phyloP scores from a whole-genome alignment of 1,140 invertebrate genomes.

The Macrobrachium nipponense region DNA sequence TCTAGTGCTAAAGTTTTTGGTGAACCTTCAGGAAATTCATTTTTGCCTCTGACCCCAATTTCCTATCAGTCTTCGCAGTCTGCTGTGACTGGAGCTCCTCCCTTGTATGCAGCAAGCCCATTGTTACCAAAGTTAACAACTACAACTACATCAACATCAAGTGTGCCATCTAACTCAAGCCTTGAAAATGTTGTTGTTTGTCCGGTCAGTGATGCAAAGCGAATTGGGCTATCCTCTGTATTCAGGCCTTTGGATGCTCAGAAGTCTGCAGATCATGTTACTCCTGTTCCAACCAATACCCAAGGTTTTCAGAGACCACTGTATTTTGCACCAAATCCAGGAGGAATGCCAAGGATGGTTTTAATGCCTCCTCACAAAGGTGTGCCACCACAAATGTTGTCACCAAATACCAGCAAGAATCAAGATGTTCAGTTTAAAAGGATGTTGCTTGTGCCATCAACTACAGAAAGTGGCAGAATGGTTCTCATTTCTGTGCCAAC shows the following conservation, averaged over 20 bases:
- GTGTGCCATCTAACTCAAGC: background rate
- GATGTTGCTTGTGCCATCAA: conserved; percentile 42
- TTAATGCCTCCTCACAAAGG: conserved; percentile 31
- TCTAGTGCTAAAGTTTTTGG: conserved; percentile 46
- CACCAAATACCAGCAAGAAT: conserved; percentile 17
- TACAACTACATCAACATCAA: background rate
- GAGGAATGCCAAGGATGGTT: conserved; percentile 33
- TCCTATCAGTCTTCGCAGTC: too few relatives aligned
- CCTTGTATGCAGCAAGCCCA: background rate
- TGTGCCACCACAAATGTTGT: conserved; percentile 21
- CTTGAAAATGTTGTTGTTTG: background rate
- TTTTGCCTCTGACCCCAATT: too few relatives aligned
- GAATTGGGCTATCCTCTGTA: too few relatives aligned
- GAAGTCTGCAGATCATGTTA: background rate
- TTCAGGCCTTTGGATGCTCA: background rate
- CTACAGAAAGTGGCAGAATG: conserved; percentile 41
- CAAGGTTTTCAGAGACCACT: background rate
- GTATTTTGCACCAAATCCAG: conserved; percentile 29
- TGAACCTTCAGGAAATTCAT: background rate
- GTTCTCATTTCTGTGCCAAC: conserved; percentile 27
- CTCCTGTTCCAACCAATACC: background rate
- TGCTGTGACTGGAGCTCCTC: too few relatives aligned
- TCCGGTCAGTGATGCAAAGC: too few relatives aligned
- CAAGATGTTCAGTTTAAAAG: background rate
- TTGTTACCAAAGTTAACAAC: background rate